Evolutionary conservation across 2,797 vertebrate species (phyloP), one percentile per base, ranked within the genome.

Genomic region (Gadopsis bispinosus): DNA sequence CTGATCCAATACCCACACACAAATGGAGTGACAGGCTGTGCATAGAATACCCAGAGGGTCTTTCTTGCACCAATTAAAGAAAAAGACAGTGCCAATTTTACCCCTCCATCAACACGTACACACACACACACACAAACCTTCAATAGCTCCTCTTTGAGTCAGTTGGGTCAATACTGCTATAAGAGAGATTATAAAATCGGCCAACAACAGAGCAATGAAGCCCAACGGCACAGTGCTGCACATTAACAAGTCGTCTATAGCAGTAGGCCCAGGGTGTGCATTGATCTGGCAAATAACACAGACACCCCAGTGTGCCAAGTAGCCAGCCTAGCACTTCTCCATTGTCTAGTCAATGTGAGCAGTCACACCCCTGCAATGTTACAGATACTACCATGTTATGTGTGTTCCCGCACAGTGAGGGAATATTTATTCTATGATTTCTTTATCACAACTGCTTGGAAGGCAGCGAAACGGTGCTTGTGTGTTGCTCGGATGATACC

Each of bases 101-200:
- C 67, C 84, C 80, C 60, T 81, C 72, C 77, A 86, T 76, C 86
- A 84, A 79, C 63, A 66, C 69, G 69, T 43, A 75, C 48, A 22
- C 72, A 53, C 55, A 51, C 68, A 50, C n/a, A 47, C 45, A 65
- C 45, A 50, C 31, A 62, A 10, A 73, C 61, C 31, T 54, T 63
- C 73, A 64, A 83, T 76, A 85, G 68, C 75, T 81, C 77, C 79
- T 68, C 68, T 87, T 87, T 75, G 79, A 81, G 84, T 80, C 75
- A 66, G 75, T 45, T 35, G 61, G 87, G 86, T 94, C 90, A 75
- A 93, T 93, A 88, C 75, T 77, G 86, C 90, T 87, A 85, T 91
- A 85, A 90, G 83, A 83, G 89, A 90, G 88, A 93, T 93, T 92
- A 92, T 91, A 91, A 91, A 93, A 91, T 88, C 67, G 62, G 77